Conservation (phyloP, 2,797 vertebrate species). For the Smutsia gigantea region DNA sequence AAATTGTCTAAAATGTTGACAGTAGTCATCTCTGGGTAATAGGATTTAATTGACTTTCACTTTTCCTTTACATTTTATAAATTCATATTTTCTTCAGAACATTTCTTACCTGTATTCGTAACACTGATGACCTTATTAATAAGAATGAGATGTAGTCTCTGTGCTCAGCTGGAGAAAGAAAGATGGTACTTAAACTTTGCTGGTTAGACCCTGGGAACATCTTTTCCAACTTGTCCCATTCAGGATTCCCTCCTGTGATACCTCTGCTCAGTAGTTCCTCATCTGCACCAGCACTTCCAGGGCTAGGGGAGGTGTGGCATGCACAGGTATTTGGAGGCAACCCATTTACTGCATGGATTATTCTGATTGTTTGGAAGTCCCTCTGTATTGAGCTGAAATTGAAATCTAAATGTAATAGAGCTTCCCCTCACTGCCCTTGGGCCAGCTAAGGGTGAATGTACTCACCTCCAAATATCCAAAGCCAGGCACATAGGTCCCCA, state of each 20-base stretch:
- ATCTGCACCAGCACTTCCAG: background rate
- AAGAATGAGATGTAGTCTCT: background rate
- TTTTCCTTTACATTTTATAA: constrained; percentile 2
- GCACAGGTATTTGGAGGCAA: background rate
- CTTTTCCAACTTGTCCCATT: background rate
- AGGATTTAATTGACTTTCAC: background rate
- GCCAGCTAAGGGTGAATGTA: background rate
- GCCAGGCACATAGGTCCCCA: background rate
- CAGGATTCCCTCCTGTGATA: background rate
- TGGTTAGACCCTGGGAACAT: background rate
- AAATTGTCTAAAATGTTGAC: background rate
- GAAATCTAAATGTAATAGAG: background rate
- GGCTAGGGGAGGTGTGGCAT: background rate
- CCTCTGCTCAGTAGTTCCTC: background rate
- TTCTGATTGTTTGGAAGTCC: constrained; percentile 25
- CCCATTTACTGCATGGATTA: background rate
- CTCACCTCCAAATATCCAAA: background rate
- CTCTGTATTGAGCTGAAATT: background rate
- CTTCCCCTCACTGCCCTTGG: background rate
- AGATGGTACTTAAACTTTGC: background rate
- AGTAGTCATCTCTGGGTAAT: background rate
- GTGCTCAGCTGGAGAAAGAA: background rate
- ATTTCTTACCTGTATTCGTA: background rate
- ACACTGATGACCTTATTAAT: background rate
- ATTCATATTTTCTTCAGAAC: constrained; percentile 27